A percentile compares a stretch with the other conserved stretches of the same genome.
Conservation (phyloP, 2,797 vertebrate genomes). For the Phalloptychus januarius region DNA sequence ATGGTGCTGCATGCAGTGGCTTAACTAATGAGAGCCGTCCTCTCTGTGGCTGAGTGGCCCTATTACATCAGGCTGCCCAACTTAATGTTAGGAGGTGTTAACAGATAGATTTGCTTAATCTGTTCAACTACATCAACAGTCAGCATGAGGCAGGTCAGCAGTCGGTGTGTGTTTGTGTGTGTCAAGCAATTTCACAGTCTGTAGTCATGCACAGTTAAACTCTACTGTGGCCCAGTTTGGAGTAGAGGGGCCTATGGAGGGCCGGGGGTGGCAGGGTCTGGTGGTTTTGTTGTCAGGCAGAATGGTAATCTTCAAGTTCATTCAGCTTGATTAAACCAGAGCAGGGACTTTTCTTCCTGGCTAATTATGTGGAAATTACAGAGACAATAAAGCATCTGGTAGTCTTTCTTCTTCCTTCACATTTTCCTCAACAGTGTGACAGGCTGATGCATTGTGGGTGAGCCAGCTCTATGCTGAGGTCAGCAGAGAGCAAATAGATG, state of each 20-base stretch:
- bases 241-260: background rate
- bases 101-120: conserved; percentile 82
- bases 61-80: conserved; percentile 73
- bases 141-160: conserved; percentile 63
- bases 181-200: conserved; percentile 98
- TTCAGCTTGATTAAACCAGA: conserved; percentile 92
- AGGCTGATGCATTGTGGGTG: conserved; percentile 95
- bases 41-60: conserved; percentile 69
- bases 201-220: conserved; percentile 97
- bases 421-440: conserved; percentile 96
- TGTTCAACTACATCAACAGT: conserved; percentile 79
- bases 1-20: conserved; percentile 65
- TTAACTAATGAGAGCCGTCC: conserved; percentile 70
- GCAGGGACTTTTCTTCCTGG: conserved; percentile 92
- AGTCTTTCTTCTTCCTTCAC: conserved; percentile 90
- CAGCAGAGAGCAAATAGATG: conserved; percentile 99
- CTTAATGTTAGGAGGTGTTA: conserved; percentile 78
- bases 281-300: conserved; percentile 57
- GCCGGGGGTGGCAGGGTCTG: background rate
- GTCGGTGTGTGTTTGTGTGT: conserved; percentile 66
- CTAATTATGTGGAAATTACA: conserved; percentile 99
- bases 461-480: conserved; percentile 89
- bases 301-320: conserved; percentile 96
- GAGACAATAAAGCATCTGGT: conserved; percentile 99
- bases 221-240: conserved; percentile 88